Evolutionary conservation across 2,888 invertebrate species (phyloP).

Genomic region (Tholera decimalis): DNA sequence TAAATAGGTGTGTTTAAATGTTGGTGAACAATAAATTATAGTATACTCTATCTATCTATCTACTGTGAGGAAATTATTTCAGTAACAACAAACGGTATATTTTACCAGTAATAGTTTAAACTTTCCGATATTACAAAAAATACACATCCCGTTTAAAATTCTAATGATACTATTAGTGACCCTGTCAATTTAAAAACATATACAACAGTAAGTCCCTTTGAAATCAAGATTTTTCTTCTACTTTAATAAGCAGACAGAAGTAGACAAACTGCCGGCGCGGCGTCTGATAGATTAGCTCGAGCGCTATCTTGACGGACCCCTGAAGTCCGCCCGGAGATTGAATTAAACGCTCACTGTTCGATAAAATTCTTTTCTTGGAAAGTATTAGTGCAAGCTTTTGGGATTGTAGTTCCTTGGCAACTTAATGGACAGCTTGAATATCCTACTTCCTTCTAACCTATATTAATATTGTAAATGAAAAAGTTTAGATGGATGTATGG

Average conservation of each 20-base stretch:
- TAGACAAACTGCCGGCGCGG: constrained; percentile 7
- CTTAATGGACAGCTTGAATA: neutral
- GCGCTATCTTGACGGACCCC: constrained; percentile 78
- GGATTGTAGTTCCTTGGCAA: neutral
- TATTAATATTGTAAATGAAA: neutral
- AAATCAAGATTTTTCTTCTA: constrained; percentile 14
- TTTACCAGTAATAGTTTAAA: no score
- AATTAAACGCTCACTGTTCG: constrained; percentile 68
- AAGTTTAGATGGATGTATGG: no score
- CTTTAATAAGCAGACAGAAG: constrained; percentile 7
- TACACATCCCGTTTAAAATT: no score
- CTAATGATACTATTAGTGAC: no score
- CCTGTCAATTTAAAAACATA: no score
- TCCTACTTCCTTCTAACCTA: neutral
- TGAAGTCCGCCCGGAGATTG: constrained; percentile 69
- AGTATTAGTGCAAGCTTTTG: constrained; percentile 16
- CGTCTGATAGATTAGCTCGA: constrained; percentile 79
- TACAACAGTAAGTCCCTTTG: neutral
- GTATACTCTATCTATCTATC: no score
- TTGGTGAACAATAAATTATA: no score
- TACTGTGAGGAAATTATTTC: no score
- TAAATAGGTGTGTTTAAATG: no score
- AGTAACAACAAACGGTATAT: no score
- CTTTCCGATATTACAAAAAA: no score
- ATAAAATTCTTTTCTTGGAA: constrained; percentile 24